Base-by-base conservation (phyloP, 1,140 invertebrate species). In the Camponotus pennsylvanicus region DNA sequence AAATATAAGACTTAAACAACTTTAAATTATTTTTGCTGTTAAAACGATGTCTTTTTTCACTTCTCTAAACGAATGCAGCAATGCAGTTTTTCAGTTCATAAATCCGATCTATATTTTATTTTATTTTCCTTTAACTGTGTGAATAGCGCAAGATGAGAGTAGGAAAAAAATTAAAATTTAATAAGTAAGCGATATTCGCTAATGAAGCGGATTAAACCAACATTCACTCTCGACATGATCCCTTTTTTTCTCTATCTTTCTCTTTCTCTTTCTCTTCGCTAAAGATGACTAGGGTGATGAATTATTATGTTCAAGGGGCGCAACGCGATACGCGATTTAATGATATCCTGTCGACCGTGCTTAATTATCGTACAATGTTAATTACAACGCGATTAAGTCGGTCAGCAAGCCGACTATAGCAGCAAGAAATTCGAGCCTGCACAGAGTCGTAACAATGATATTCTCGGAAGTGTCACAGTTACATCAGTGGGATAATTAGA, bases 341-440 rank as follows among this genome's bases (percentile, higher is more conserved):
- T 32, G 80, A 76, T 27, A 52, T 69, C 34, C 57, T 79, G 21
- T 45, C 64, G 18, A 69, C 59, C 15, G 59, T 34, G 64, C 77
- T 89, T 89, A 79, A 89, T 89, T 49, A 85, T 85, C 37, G 40
- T 55, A 49, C 57, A 32, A 63, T 40, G 67, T 86, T 89, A 86
- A 86, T 89, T 86, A 89, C 73, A 34, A 69, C 67, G 73, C 45
- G 71, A 89, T 89, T 89, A 89, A 83, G 61, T 88, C 64, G 61
- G 67, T 80, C 85, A 83, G 45, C 49, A n/a, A 21, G 45, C 11
- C 73, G 37, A 42, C 37, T n/a, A n/a, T 37, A 45, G 70, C 76
- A 27, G 27, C 73, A 52, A 85, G 73, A 76, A 77, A 77, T 55
- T 78, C 61, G 13, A 85, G 49, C 13, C 0, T 13, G 45, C 37